Conservation (phyloP, 2,113 vertebrate genomes). For the Caranx ignobilis region DNA sequence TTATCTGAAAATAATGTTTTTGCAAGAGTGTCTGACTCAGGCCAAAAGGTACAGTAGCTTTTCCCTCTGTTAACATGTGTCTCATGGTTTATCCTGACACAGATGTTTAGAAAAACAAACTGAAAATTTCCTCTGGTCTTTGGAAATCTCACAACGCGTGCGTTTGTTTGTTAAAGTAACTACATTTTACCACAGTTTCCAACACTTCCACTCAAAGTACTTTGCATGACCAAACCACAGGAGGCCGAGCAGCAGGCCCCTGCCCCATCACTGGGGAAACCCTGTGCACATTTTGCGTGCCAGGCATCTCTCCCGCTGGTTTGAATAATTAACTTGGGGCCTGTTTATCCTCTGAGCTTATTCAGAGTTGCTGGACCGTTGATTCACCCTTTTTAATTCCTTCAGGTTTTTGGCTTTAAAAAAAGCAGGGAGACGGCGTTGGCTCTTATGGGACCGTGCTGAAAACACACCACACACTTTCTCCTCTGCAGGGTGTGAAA, state of each 20-base stretch:
- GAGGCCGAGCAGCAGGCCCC: conserved; percentile 47
- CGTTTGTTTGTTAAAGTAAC: background rate
- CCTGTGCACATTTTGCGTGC: conserved; percentile 62
- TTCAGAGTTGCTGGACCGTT: conserved; percentile 69
- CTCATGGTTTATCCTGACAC: background rate
- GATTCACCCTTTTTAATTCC: conserved; percentile 51
- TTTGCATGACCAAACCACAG: conserved; percentile 38
- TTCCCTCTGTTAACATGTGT: background rate
- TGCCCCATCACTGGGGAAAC: conserved; percentile 57
- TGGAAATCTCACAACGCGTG: background rate
- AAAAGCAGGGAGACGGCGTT: background rate
- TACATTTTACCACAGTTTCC: background rate
- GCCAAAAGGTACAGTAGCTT: background rate
- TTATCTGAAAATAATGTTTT: conserved; percentile 41
- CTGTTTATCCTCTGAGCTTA: conserved; percentile 70
- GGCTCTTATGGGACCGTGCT: conserved; percentile 25
- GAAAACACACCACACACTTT: conserved; percentile 59
- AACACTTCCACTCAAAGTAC: conserved; percentile 4
- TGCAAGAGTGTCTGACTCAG: background rate
- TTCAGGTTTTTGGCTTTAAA: conserved; percentile 21
- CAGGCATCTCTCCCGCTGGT: conserved; percentile 63
- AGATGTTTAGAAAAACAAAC: background rate
- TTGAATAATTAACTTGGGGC: conserved; percentile 75
- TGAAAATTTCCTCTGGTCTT: background rate
- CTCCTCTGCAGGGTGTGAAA: conserved; percentile 65